phyloP scores from a whole-genome alignment of 2,797 vertebrate genomes.

The Emys orbicularis region DNA sequence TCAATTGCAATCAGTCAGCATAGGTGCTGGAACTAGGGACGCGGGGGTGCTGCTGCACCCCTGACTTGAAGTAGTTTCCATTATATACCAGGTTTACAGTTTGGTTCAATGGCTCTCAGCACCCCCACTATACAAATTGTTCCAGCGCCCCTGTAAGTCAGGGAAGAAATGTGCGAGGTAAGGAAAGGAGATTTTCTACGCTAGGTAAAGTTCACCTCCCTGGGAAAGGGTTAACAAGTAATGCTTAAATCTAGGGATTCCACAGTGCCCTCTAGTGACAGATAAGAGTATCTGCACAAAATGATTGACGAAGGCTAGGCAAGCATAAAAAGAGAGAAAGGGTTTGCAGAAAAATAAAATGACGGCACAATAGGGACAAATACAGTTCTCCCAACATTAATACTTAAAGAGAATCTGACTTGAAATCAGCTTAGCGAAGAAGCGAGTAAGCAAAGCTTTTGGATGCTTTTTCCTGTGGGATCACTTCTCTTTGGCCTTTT shows the following conservation, averaged over 20 bases:
- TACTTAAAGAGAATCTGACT: neutral
- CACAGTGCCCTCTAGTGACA: slow-evolving; percentile 62
- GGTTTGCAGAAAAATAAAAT: neutral
- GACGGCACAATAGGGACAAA: neutral
- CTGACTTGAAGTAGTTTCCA: too few species aligned
- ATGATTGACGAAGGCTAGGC: neutral
- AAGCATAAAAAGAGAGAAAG: rapidly evolving
- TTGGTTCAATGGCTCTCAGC: too few species aligned
- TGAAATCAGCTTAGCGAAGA: neutral
- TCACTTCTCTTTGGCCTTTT: slow-evolving; percentile 30
- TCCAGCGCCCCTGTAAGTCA: neutral
- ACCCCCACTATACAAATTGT: too few species aligned
- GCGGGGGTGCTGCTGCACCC: too few species aligned
- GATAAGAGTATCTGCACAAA: neutral
- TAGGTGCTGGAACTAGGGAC: neutral
- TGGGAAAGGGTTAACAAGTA: neutral
- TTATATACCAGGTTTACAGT: too few species aligned
- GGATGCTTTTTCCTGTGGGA: neutral
- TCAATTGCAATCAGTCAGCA: neutral
- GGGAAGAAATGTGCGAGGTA: neutral
- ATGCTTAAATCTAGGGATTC: slow-evolving; percentile 24
- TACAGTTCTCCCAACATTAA: neutral
- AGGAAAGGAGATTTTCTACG: slow-evolving; percentile 14
- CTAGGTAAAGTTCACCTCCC: neutral
- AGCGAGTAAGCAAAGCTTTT: rapidly evolving